phyloP scores from a whole-genome alignment of 2,113 vertebrate genomes.

The Ictalurus furcatus region DNA sequence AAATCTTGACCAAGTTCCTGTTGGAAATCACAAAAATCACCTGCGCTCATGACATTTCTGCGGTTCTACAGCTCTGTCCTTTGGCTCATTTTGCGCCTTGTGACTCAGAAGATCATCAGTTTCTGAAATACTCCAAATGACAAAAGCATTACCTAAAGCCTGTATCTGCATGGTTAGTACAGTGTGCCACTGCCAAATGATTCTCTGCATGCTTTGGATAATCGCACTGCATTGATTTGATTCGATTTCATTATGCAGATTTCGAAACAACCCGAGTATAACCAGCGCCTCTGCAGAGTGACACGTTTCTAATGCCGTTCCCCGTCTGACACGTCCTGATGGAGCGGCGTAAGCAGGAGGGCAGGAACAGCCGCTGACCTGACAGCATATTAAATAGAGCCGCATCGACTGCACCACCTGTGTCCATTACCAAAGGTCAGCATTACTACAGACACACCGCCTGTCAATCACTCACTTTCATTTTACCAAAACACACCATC shows the following conservation, averaged over 20 bases:
- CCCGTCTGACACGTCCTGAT: constrained; percentile 13
- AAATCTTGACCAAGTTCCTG: neutral
- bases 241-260: neutral
- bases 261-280: neutral
- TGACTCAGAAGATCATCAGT: too few species aligned
- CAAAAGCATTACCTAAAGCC: neutral
- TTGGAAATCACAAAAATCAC: neutral
- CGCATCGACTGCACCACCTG: constrained; percentile 44
- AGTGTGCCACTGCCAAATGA: neutral
- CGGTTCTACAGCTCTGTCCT: neutral
- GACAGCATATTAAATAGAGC: constrained; percentile 11
- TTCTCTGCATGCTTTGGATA: neutral
- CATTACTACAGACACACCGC: constrained; percentile 11
- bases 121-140: too few species aligned
- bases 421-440: constrained; percentile 43
- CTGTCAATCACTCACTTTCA: constrained; percentile 40
- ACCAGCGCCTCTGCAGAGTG: neutral
- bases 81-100: neutral
- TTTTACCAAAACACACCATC: constrained; percentile 14
- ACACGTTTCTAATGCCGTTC: neutral
- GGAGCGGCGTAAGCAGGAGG: constrained; percentile 7
- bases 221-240: neutral
- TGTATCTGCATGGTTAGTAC: neutral
- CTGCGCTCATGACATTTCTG: neutral
- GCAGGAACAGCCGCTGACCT: constrained; percentile 23